Base-by-base conservation (phyloP, 2,888 invertebrate species). In the Trisateles emortualis region DNA sequence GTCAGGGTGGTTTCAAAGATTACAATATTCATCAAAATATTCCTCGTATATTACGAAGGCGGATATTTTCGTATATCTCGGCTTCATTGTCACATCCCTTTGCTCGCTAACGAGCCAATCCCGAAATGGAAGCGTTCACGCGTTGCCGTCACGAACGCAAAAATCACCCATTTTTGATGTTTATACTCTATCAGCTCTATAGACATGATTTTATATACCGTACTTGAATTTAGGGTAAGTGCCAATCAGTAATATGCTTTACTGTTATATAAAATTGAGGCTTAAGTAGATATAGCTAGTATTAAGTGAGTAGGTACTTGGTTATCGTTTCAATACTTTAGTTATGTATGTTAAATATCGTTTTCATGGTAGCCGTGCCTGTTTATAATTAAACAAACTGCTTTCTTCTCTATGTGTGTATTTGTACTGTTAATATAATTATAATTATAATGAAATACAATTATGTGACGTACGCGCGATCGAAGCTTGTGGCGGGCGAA, bases 101-200 rank as follows among this genome's bases (percentile, higher is more conserved):
- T 44, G 39, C 26, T n/a, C 14, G 49, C 51, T 63, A 68, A 68
- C 68, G 57, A 70, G 47, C 53, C 59, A 65, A 65, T 65, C 60
- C 55, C 45, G 42, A 65, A 68, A 65, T 65, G 59, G 57, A 52
- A 45, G 56, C 68, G 43, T 56, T 71, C 68, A 64, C 45, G 68
- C 54, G 64, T 56, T 33, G 38, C 52, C 48, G 47, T 61, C 71
- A 71, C 57, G 58, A 58, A 56, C 52, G 42, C 68, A 59, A 64
- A 63, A 68, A 67, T 70, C 61, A 53, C 52, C 29, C 46, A 13
- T 54, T 70, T 64, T 56, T 59, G 49, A 67, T 59, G 52, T 64
- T 69, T 40, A 60, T 53, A 26, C 43, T 39, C 17, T 26, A 39
- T 39, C 26, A 17, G n/a, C 43, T n/a, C 39, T 48, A 39, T 33